These are phyloP conservation scores for Sanderia malayensis DNA, from an alignment of 30 jellyfish, hydroid and myxozoan genomes.

Conservation along the genomic window DNA sequence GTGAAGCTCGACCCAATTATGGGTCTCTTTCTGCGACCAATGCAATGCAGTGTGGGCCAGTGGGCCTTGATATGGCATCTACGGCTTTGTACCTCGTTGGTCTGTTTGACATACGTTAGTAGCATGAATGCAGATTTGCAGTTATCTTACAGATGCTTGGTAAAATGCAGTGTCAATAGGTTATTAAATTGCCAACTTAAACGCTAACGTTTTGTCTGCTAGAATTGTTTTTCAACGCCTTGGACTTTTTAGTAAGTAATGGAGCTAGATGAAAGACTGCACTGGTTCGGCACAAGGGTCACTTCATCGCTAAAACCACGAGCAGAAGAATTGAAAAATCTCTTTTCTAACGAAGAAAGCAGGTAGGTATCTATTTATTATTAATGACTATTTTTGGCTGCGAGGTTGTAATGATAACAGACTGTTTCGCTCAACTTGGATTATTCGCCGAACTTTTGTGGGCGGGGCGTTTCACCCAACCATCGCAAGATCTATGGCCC, in stretches of 20 bases:
- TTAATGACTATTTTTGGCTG: too few relatives aligned
- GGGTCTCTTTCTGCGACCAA: not conserved
- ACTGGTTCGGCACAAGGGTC: constrained; percentile 75
- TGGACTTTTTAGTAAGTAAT: not conserved
- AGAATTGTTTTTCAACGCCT: not conserved
- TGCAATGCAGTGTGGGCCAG: too few relatives aligned
- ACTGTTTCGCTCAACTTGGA: too few relatives aligned
- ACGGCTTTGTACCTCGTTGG: not conserved
- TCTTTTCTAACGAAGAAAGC: constrained; percentile 66
- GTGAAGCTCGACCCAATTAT: too few relatives aligned
- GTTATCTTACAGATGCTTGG: not conserved
- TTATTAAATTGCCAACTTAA: not conserved
- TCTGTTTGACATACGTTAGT: not conserved
- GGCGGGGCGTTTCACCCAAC: too few relatives aligned
- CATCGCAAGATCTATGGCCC: too few relatives aligned
- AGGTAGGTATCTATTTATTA: constrained; percentile 35
- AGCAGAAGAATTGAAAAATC: constrained; percentile 74
- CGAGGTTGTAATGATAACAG: not conserved
- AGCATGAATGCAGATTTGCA: not conserved
- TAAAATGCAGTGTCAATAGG: not conserved
- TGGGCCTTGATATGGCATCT: too few relatives aligned
- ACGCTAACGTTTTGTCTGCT: not conserved
- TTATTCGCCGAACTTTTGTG: too few relatives aligned
- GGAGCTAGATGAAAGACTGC: constrained; percentile 83
- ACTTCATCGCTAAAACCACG: constrained; percentile 82